Percentiles rank a stretch among this genome's conserved stretches.
phyloP scores from a whole-genome alignment of 2,797 vertebrate genomes.

The Threskiornis aethiopicus region DNA sequence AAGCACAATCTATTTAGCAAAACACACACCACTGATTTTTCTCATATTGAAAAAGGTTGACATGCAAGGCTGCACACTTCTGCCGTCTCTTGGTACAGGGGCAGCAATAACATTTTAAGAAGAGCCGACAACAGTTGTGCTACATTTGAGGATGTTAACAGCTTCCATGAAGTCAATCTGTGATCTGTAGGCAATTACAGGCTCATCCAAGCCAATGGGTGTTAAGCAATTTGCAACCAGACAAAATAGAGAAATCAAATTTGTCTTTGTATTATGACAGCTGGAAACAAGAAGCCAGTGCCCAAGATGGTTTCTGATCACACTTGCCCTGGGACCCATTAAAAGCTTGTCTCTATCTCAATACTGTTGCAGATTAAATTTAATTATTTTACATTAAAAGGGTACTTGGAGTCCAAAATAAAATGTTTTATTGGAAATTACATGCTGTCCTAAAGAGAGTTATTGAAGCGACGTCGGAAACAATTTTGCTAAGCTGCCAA shows the following conservation, averaged over 20 bases:
- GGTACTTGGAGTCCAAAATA: background rate
- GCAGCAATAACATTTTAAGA: background rate
- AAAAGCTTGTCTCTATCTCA: background rate
- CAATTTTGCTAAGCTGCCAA: background rate
- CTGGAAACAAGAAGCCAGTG: background rate
- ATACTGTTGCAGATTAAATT: background rate
- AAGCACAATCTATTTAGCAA: background rate
- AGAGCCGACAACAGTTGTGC: background rate
- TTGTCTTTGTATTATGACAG: background rate
- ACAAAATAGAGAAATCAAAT: background rate
- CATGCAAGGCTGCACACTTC: background rate
- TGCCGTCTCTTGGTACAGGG: background rate
- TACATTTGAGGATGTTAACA: background rate
- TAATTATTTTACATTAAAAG: background rate
- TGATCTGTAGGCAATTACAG: background rate
- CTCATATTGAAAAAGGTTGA: background rate
- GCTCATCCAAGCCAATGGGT: background rate
- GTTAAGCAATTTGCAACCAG: background rate
- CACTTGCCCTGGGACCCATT: background rate
- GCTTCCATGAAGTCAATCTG: background rate
- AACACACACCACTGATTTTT: background rate
- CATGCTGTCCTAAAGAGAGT: background rate
- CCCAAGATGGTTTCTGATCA: background rate
- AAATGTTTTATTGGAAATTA: constrained; percentile 1
- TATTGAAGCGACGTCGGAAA: constrained; percentile 7